Conservation (phyloP, 2,888 invertebrate genomes). For the Buathra laborator region DNA sequence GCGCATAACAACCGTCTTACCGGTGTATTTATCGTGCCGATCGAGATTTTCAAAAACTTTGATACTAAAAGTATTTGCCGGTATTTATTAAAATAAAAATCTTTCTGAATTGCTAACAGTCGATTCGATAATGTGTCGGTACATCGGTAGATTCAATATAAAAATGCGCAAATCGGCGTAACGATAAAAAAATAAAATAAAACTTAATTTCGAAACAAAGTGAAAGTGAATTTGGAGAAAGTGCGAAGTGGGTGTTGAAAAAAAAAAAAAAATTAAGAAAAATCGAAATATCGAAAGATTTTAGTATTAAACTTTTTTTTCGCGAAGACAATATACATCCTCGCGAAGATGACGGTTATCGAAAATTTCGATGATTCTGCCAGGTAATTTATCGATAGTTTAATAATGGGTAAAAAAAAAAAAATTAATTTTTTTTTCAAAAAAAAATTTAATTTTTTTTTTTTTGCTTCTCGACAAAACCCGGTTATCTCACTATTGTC, state of each 20-base stretch:
- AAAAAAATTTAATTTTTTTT: too few species aligned
- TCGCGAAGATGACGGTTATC: constrained; percentile 50
- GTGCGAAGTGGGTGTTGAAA: constrained; percentile 27
- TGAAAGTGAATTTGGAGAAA: constrained; percentile 24
- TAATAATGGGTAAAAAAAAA: background rate
- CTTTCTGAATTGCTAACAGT: background rate
- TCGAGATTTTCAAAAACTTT: background rate
- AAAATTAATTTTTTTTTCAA: too few species aligned
- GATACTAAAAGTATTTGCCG: background rate
- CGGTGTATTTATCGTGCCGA: background rate
- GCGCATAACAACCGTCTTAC: constrained; percentile 12
- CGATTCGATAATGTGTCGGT: constrained; percentile 27
- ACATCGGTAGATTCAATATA: background rate
- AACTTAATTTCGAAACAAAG: background rate
- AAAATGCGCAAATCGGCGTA: constrained; percentile 1
- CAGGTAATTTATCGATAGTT: constrained; percentile 46
- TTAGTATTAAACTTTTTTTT: background rate
- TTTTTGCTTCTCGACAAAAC: background rate
- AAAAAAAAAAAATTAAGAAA: too few species aligned
- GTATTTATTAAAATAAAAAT: background rate
- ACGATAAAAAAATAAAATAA: background rate
- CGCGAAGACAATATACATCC: background rate
- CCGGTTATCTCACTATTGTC: background rate
- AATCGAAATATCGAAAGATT: too few species aligned
- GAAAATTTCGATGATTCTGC: constrained; percentile 41